phyloP scores from a whole-genome alignment of 1,140 invertebrate genomes.

The Pseudachorutes palmiensis region DNA sequence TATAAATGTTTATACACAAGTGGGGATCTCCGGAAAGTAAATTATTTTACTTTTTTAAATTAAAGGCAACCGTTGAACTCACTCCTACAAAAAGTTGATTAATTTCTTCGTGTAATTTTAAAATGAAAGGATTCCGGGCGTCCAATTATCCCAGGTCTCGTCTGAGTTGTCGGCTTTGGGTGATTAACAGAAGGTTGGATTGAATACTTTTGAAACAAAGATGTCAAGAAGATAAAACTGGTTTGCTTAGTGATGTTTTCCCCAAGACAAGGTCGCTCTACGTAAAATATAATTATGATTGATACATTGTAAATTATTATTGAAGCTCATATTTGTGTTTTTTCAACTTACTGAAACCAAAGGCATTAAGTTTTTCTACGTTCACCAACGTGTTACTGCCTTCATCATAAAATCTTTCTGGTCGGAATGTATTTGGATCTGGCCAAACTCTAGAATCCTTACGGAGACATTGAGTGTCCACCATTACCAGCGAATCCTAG shows the following conservation, averaged over 20 bases:
- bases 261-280: neutral
- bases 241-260: neutral
- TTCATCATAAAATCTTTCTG: constrained; percentile 11
- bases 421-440: neutral
- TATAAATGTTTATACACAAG: too few species aligned
- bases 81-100: too few species aligned
- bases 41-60: too few species aligned
- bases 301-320: neutral
- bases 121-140: neutral
- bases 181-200: neutral
- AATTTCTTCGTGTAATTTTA: neutral
- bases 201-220: neutral
- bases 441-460: neutral
- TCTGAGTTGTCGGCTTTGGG: neutral
- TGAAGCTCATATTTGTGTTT: neutral
- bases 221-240: neutral
- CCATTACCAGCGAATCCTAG: neutral
- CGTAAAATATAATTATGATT: too few species aligned
- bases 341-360: constrained; percentile 12
- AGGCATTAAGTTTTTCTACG: constrained; percentile 8
- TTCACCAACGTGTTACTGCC: neutral
- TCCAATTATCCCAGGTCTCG: neutral
- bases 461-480: constrained; percentile 10
- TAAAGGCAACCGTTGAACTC: too few species aligned
- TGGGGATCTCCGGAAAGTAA: too few species aligned